These are phyloP conservation scores for Daktulosphaira vitifoliae DNA, from an alignment of 1,140 invertebrate genomes.

Conservation along the genomic window DNA sequence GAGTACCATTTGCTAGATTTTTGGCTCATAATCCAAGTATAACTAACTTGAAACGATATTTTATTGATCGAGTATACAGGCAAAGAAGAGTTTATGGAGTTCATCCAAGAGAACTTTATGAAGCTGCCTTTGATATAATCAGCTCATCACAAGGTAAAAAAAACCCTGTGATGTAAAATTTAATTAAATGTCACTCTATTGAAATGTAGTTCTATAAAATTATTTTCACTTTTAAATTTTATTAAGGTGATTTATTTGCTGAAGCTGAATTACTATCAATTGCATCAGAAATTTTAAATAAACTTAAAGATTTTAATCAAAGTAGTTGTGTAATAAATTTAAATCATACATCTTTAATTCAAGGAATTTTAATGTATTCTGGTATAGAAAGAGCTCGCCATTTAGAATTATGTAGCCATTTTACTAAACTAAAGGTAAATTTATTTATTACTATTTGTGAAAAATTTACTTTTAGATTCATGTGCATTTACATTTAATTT, in stretches of 20 bases:
- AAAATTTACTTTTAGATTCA: too few relatives aligned
- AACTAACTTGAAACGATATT: slow-evolving; percentile 69
- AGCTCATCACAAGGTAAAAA: slow-evolving; percentile 42
- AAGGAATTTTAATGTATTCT: slow-evolving; percentile 68
- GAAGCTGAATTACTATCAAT: slow-evolving; percentile 79
- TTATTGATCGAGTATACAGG: slow-evolving; percentile 75
- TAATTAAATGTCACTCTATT: not conserved
- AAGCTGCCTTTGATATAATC: slow-evolving; percentile 91
- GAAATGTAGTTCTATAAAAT: not conserved
- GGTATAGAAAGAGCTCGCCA: slow-evolving; percentile 68
- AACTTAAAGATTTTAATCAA: slow-evolving; percentile 56
- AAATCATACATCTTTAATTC: slow-evolving; percentile 72
- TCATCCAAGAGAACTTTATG: slow-evolving; percentile 78
- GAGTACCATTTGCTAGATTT: slow-evolving; percentile 69
- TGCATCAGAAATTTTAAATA: slow-evolving; percentile 64
- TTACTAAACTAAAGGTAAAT: slow-evolving; percentile 53
- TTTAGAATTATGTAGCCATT: slow-evolving; percentile 53
- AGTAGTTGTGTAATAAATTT: slow-evolving; percentile 65
- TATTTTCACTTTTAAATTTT: slow-evolving; percentile 15
- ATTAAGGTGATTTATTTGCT: slow-evolving; percentile 58
- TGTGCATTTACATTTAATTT: slow-evolving; percentile 5
- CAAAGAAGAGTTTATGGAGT: slow-evolving; percentile 73
- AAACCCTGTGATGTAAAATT: not conserved
- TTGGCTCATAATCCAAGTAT: slow-evolving; percentile 68
- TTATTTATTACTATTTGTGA: too few relatives aligned